Evolutionary conservation across 1,140 invertebrate species (phyloP), one percentile per base, ranked within the genome.

Genomic region (Pachyrhynchus sulphureomaculatus): DNA sequence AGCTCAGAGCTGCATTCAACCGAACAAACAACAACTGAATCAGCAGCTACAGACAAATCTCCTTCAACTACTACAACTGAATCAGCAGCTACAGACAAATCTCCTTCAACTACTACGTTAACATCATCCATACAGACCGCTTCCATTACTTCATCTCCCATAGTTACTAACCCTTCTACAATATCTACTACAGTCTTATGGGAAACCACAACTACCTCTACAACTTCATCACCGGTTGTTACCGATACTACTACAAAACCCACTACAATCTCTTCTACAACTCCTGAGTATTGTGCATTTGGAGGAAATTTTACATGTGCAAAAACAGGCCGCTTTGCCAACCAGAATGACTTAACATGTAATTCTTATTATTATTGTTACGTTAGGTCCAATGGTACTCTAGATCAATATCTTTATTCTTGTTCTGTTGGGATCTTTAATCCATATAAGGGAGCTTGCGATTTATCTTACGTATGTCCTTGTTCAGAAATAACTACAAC

Each of bases 321-420:
- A 44, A n/a, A 44, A 18, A 44, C 41, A 21, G 41, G 41, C 18
- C 15, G 41, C 5, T 44, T 18, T 23, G 4, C 41, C 4, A 23
- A 44, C n/a, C 41, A 15, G 21, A 44, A 44, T 18, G 41, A 44
- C 20, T 1, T 1, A 1, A 21, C 41, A n/a, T 44, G 41, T 18
- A 44, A 23, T 18, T 44, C 41, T 3, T 44, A 44, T n/a, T 44
- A 18, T 21, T 44, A 44, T 10, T 44, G 41, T 10, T 44, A 44
- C 20, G 15, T 6, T 9, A 20, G 21, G 21, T 5, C 41, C 9
- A 18, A 20, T 23, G 20, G 20, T n/a, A 23, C 8, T 10, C 5
- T 44, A 44, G 20, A n/a, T 2, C 20, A 23, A 6, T 44, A 44
- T n/a, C n/a, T 23, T 44, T 44, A 44, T 21, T 2, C 15, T 23